Evolutionary conservation across 2,113 vertebrate genomes (phyloP).

Genomic region (Leptocoma aspasia): DNA sequence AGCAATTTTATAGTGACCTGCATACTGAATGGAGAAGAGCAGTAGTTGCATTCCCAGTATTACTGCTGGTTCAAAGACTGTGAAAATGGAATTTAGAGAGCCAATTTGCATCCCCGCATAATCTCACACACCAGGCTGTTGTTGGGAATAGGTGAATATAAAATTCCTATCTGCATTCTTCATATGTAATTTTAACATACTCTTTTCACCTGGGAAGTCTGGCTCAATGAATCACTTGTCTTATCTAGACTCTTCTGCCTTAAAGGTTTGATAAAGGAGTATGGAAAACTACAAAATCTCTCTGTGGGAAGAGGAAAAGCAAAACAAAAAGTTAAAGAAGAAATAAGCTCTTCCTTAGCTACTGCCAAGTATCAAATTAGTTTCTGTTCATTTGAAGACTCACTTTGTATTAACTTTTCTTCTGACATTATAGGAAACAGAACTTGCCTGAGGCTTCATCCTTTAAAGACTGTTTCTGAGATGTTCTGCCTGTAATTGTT

Average conservation of each 20-base stretch:
- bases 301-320: constrained; percentile 13
- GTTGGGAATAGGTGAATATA: background rate
- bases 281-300: constrained; percentile 6
- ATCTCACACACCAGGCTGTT: background rate
- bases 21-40: background rate
- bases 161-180: constrained; percentile 24
- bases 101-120: background rate
- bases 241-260: constrained; percentile 1
- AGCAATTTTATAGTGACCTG: constrained; percentile 38
- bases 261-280: constrained; percentile 6
- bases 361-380: constrained; percentile 71
- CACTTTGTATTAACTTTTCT: constrained; percentile 71
- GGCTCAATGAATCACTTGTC: constrained; percentile 5
- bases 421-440: constrained; percentile 69
- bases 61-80: constrained; percentile 3
- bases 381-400: constrained; percentile 74
- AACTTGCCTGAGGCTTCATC: constrained; percentile 69
- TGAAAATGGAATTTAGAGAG: constrained; percentile 15
- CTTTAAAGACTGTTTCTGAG: constrained; percentile 66
- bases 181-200: background rate
- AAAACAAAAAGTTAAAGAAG: constrained; percentile 38
- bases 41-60: background rate
- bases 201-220: constrained; percentile 19
- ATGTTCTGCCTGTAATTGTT: constrained; percentile 67
- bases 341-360: constrained; percentile 50